phyloP scores from a whole-genome alignment of 2,113 vertebrate genomes.

The Bubo blakistoni region DNA sequence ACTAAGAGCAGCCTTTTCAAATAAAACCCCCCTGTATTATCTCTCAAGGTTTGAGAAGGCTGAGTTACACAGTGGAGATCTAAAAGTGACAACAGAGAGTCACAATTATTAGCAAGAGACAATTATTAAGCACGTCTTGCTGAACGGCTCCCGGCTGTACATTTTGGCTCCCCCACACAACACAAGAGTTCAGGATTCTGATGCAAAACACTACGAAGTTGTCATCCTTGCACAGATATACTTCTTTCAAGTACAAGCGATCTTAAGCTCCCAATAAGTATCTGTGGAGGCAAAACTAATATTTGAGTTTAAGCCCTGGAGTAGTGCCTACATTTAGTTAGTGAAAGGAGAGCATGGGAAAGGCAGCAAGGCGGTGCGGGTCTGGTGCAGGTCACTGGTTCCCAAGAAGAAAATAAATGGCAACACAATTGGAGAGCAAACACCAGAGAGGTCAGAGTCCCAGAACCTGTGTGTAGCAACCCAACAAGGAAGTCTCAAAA shows the following conservation, averaged over 20 bases:
- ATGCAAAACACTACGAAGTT: background rate
- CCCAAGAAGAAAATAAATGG: background rate
- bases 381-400: background rate
- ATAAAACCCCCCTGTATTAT: fast-evolving
- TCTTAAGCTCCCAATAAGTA: background rate
- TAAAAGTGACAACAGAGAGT: fast-evolving
- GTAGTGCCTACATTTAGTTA: fast-evolving
- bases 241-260: background rate
- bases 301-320: background rate
- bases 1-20: background rate
- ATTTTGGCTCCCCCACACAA: background rate
- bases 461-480: fast-evolving
- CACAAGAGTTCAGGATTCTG: fast-evolving
- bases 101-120: background rate
- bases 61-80: fast-evolving
- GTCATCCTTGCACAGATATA: background rate
- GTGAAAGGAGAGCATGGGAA: fast-evolving
- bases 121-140: background rate
- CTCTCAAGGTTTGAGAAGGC: background rate
- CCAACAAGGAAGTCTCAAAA: background rate
- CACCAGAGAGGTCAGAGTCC: background rate
- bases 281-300: fast-evolving
- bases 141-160: background rate
- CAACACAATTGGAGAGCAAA: background rate
- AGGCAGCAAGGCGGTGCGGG: background rate